A percentile compares a stretch with the other conserved stretches of the same genome.
phyloP scores from a whole-genome alignment of 2,113 vertebrate genomes.

The Charina bottae region DNA sequence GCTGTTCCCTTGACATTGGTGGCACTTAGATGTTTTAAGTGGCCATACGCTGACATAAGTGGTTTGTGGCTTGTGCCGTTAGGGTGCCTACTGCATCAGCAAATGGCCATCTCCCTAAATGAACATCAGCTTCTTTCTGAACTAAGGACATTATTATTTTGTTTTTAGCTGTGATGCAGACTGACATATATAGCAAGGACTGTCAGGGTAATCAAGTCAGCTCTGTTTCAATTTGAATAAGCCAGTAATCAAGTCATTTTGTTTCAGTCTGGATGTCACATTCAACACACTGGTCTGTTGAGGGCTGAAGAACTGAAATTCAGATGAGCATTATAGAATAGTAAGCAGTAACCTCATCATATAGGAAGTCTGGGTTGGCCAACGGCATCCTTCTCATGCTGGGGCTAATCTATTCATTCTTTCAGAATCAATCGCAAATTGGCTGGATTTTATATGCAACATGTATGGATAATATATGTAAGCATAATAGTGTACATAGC shows the following conservation, averaged over 20 bases:
- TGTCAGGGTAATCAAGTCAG: slow-evolving; percentile 67
- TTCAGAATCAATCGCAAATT: slow-evolving; percentile 52
- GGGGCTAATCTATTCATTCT: slow-evolving; percentile 33
- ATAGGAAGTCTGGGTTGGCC: slow-evolving; percentile 54
- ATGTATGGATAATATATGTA: slow-evolving; percentile 23
- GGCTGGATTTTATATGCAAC: slow-evolving; percentile 40
- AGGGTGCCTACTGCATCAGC: slow-evolving; percentile 34
- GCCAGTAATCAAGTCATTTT: slow-evolving; percentile 71
- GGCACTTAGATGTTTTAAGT: slow-evolving; percentile 18
- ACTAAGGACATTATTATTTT: slow-evolving; percentile 42
- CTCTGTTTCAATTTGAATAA: slow-evolving; percentile 67
- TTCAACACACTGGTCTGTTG: slow-evolving; percentile 62
- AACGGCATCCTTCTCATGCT: slow-evolving; percentile 61
- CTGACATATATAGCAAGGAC: slow-evolving; percentile 58
- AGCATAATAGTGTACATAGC: not conserved
- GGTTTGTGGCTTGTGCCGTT: slow-evolving; percentile 25
- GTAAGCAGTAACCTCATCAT: slow-evolving; percentile 57
- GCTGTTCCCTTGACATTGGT: slow-evolving; percentile 23
- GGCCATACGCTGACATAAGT: slow-evolving; percentile 33
- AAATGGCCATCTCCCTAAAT: slow-evolving; percentile 32
- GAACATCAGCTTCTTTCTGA: slow-evolving; percentile 33
- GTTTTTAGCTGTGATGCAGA: slow-evolving; percentile 60
- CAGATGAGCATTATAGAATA: slow-evolving; percentile 46
- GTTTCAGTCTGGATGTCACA: slow-evolving; percentile 66
- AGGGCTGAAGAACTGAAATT: slow-evolving; percentile 59